Evolutionary conservation across 2,888 invertebrate species (phyloP).

Genomic region (Strigamia crassipes): DNA sequence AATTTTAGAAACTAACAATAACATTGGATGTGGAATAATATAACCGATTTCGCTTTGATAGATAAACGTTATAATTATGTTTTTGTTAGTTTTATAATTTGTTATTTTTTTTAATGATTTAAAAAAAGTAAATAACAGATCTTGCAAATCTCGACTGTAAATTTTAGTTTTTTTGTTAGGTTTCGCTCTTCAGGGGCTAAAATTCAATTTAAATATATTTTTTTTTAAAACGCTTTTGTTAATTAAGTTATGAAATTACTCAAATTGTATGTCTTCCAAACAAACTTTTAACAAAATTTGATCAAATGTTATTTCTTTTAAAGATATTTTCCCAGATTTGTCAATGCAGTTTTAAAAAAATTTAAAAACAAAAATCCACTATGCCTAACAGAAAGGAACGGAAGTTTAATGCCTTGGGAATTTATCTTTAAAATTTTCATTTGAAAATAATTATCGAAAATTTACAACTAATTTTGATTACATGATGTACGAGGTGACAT

Average conservation of each 20-base stretch:
- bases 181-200: background rate
- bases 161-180: background rate
- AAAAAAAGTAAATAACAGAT: too few relatives aligned
- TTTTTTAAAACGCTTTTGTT: background rate
- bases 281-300: slow-evolving; percentile 17
- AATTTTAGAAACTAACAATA: too few relatives aligned
- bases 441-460: slow-evolving; percentile 23
- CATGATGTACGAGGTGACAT: background rate
- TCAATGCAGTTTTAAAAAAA: background rate
- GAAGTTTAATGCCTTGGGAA: background rate
- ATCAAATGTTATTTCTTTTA: slow-evolving; percentile 11
- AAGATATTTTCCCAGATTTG: slow-evolving; percentile 12
- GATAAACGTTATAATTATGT: too few relatives aligned
- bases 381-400: background rate
- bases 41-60: too few relatives aligned
- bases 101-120: too few relatives aligned
- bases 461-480: slow-evolving; percentile 16
- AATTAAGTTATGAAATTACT: background rate
- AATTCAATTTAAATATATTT: background rate
- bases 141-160: too few relatives aligned
- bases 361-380: background rate
- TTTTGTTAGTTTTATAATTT: too few relatives aligned
- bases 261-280: slow-evolving; percentile 14
- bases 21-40: too few relatives aligned
- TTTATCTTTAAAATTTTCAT: slow-evolving; percentile 18